Conservation (phyloP, 2,888 invertebrate species). For the Morpho helenor region DNA sequence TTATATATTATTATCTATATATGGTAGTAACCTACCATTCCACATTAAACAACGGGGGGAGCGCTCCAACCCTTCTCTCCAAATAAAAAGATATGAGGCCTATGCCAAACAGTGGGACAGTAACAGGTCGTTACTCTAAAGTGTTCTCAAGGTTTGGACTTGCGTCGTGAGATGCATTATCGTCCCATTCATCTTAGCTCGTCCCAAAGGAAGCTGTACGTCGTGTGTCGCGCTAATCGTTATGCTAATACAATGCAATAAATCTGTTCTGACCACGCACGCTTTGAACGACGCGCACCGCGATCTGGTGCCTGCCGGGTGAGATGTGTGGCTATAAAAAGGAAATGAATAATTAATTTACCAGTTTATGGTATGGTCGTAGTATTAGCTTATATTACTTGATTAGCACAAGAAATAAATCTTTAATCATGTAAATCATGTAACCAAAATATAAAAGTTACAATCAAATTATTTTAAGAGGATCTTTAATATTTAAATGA, state of each 20-base stretch:
- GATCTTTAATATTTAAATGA: too few relatives aligned
- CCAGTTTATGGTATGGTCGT: conserved; percentile 7
- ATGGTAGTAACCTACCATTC: too few relatives aligned
- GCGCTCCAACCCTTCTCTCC: too few relatives aligned
- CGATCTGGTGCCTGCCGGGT: conserved; percentile 17
- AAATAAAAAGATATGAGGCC: too few relatives aligned
- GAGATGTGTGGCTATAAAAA: conserved; percentile 25
- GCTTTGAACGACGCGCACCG: conserved; percentile 18
- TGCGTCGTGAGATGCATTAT: conserved; percentile 5
- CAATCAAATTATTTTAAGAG: too few relatives aligned
- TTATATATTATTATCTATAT: too few relatives aligned
- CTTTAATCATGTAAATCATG: too few relatives aligned
- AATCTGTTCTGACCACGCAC: conserved; percentile 24
- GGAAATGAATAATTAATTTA: conserved; percentile 29
- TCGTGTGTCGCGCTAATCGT: conserved; percentile 26
- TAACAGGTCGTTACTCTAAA: not conserved
- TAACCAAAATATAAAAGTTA: too few relatives aligned
- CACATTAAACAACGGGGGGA: too few relatives aligned
- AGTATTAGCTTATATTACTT: not conserved
- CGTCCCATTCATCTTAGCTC: conserved; percentile 16
- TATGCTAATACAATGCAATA: conserved; percentile 29
- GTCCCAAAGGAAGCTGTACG: conserved; percentile 23
- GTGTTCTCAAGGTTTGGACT: not conserved
- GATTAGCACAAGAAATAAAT: too few relatives aligned
- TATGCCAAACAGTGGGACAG: not conserved